Base-by-base conservation (phyloP, 2,113 vertebrate species). In the Atlantisia rogersi region DNA sequence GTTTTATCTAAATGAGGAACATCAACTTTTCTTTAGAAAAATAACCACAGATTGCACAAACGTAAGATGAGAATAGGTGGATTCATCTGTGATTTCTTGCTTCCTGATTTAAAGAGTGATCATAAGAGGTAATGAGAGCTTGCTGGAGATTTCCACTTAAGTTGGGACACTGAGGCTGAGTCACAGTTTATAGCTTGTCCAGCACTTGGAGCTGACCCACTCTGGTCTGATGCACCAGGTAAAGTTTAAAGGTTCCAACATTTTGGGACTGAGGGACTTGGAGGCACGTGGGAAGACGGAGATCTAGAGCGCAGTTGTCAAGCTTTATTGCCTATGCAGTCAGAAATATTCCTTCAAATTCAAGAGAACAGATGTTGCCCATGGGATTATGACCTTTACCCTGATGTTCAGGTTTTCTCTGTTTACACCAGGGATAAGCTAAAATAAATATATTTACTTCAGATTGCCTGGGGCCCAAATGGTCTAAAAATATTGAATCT, bases 401-500 rank as follows among this genome's bases (percentile, higher is more conserved):
- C 91, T 87, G 80, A 92, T 94, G 91, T 70, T 95, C 95, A 96
- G 88, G 91, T 96, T 97, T 96, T 84, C 82, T 92, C 53, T 89
- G 81, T 91, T 95, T 94, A 89, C 86, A 94, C 40, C 50, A 65
- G 62, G 67, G 83, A 91, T 79, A 93, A 89, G 25, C 69, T 89
- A 76, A 83, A 97, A 93, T 81, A 92, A 95, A 93, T 96, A 79
- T 53, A 93, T 96, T 95, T 96, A 65, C 71, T 91, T 92, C 74
- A 59, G 31, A 74, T 93, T 94, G 93, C 95, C 95, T 92, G 83
- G 16, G 62, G 94, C 83, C 40, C 53, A 89, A 89, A 85, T 65
- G 88, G 48, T 89, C 91, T 95, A 92, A 94, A 96, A 95, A 94
- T 95, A 94, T 82, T 82, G 83, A 91, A 69, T 35, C 71, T 73